Evolutionary conservation across 2,113 vertebrate genomes (phyloP), one percentile per base, ranked within the genome.

Genomic region (Malaclemys terrapin): DNA sequence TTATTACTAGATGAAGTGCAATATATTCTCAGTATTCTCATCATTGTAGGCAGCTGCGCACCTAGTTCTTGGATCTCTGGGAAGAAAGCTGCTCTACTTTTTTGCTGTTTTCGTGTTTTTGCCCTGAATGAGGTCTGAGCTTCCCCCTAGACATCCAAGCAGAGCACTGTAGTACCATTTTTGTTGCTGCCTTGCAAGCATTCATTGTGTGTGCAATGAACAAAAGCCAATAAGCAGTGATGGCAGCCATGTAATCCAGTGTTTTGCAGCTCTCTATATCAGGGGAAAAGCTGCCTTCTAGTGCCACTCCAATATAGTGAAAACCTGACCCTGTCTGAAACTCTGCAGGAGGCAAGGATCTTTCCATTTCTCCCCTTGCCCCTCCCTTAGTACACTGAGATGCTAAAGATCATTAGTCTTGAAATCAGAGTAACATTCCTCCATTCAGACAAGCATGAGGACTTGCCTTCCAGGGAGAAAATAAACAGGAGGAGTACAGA

Each of bases 161-260:
- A 9, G 42, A 50, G 94, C 81, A 3, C 88, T 4, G 29, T 88
- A 92, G 72, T 88, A 27, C 75, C 65, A 69, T 0, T 1, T 52
- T 90, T 17, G 0, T 87, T 85, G 89, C 93, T 93, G 89, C 92
- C 87, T 90, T 53, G 54, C 0, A 20, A 69, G 35, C 31, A 8
- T n/a, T 69, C 65, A n/a, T 25, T 9, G 35, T 4, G 20, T 3
- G 45, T 62, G 92, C 24, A 38, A 91, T 92, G 89, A 95, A 94
- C 91, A 97, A 92, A 96, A 96, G 91, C 94, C 94, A 89, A 82
- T 96, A 93, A 97, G 85, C 65, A 54, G 88, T 85, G 92, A 81
- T 95, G 96, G 88, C 94, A 97, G n/a, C 88, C 95, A 93, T 91
- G 89, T 91, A 97, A 96, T 97, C 93, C 95, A 95, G 88, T 22